Base-by-base conservation (phyloP, 2,888 invertebrate species). In the Brachyopa scutellaris region DNA sequence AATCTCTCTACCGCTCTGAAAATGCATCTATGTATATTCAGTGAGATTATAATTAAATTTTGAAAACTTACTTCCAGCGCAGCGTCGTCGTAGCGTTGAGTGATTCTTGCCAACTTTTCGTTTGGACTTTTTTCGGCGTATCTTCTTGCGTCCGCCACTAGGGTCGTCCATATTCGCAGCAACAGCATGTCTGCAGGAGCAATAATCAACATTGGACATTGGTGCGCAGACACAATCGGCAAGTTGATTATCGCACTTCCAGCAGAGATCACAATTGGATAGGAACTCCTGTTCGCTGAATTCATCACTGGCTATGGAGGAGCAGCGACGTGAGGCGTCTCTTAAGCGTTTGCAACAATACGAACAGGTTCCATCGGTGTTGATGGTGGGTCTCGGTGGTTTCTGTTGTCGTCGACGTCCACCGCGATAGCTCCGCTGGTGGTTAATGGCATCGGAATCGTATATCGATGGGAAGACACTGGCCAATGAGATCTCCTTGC, bases 221-320 rank as follows among this genome's bases (percentile, higher is more conserved):
- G 72, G 61, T 11, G 38, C 72, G 45, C 86, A 86, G 33, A 85
- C 36, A 59, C 86, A 86, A 23, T 85, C 84, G 11, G 83, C 84
- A 61, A 86, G 69, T 31, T 85, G 84, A 55, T 86, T 86, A 74
- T 86, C 86, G 85, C 86, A 86, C 61, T 84, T 85, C 84, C 84
- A 85, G 61, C 86, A 86, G 5, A 86, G 62, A 78, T 86, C 85
- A 77, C 85, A 85, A 69, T 85, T 86, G 17, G 85, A 85, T n/a
- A 85, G 76, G 49, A 86, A 86, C 59, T 86, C 86, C 36, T 85
- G 85, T 36, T 86, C 86, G 76, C 85, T 86, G 66, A 86, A 86
- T 49, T 86, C 86, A 72, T 86, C 85, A 53, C 85, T 85, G 15
- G 85, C 85, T 11, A 85, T 84, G 8, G 85, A 85, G 64, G 84